These are phyloP conservation scores for Coelinius sp. DNA, from an alignment of 2,888 invertebrate species.

Conservation along the genomic window DNA sequence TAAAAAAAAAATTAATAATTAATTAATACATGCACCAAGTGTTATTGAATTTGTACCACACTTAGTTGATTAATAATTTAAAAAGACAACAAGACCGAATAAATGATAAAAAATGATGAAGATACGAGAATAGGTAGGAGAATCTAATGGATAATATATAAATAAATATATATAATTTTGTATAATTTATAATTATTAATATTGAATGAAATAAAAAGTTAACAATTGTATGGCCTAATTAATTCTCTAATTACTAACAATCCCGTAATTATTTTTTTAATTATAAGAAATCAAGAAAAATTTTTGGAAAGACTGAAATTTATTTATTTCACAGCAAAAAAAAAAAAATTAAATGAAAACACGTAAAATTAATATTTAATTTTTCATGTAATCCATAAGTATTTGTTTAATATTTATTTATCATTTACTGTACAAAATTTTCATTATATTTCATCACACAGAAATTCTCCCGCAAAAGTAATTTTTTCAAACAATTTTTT, in stretches of 20 bases:
- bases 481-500: not conserved
- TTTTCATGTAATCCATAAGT: not conserved
- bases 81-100: constrained; percentile 25
- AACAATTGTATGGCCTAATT: constrained; percentile 60
- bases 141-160: constrained; percentile 53
- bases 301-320: not conserved
- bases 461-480: not conserved
- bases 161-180: constrained; percentile 61
- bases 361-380: not conserved
- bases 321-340: constrained; percentile 1
- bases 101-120: not conserved
- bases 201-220: constrained; percentile 61
- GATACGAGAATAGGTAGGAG: constrained; percentile 49
- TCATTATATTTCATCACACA: not conserved
- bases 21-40: constrained; percentile 48
- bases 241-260: constrained; percentile 22
- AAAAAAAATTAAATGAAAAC: not conserved
- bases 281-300: not conserved
- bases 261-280: not conserved
- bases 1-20: constrained; percentile 2
- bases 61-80: constrained; percentile 44
- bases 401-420: not conserved
- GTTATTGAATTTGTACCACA: constrained; percentile 43
- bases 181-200: constrained; percentile 64
- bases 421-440: constrained; percentile 47